Percentiles rank a stretch among this genome's conserved stretches.
Evolutionary conservation across 2,888 invertebrate genomes (phyloP).

Genomic region (Stenodema calcarata): DNA sequence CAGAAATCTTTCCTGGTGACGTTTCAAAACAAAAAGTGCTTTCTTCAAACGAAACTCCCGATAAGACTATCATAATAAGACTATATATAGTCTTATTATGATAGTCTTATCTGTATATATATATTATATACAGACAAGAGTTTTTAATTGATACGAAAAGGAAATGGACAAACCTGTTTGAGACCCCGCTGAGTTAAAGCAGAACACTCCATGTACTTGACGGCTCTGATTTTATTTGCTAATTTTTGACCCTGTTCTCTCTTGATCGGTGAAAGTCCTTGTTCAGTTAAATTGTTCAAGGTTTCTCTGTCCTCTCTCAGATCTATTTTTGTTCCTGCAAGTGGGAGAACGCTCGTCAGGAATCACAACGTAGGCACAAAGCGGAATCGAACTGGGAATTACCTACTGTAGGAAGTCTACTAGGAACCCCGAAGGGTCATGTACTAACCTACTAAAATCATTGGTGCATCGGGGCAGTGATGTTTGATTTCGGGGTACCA

Average conservation of each 20-base stretch:
- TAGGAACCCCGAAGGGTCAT: too few species aligned
- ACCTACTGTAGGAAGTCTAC: not conserved
- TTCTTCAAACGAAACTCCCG: too few species aligned
- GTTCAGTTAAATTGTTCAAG: slow-evolving; percentile 86
- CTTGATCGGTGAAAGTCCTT: slow-evolving; percentile 94
- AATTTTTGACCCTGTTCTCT: slow-evolving; percentile 97
- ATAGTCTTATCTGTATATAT: too few species aligned
- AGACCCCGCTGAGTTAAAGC: slow-evolving; percentile 97
- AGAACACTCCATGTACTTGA: slow-evolving; percentile 99
- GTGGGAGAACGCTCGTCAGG: too few species aligned
- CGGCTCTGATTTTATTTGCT: slow-evolving; percentile 97
- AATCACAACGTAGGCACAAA: too few species aligned
- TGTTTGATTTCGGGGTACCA: slow-evolving; percentile 99
- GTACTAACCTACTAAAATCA: slow-evolving; percentile 81
- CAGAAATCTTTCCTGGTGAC: too few species aligned
- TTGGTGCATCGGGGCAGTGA: slow-evolving; percentile 98
- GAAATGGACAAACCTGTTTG: slow-evolving; percentile 73
- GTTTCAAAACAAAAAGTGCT: too few species aligned
- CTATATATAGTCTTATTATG: too few species aligned
- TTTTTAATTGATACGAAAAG: too few species aligned
- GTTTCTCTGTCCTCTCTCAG: slow-evolving; percentile 97
- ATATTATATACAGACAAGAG: too few species aligned
- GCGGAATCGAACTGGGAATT: too few species aligned
- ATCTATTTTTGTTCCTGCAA: slow-evolving; percentile 98
- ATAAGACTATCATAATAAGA: too few species aligned